These are phyloP conservation scores for Diabrotica undecimpunctata DNA, from an alignment of 1,140 invertebrate genomes.

Conservation along the genomic window DNA sequence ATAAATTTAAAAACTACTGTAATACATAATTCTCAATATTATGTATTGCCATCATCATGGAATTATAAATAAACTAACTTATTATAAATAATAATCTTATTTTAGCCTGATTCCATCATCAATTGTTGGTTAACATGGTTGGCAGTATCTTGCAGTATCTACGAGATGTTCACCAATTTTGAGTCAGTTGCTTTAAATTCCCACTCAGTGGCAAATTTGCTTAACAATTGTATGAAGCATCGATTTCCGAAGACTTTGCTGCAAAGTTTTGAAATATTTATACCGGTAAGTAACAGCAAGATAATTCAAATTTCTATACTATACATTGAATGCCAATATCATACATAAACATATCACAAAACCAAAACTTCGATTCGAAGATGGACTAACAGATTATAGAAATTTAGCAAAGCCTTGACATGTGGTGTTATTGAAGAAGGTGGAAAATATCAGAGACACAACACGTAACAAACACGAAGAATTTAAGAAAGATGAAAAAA, in stretches of 20 bases:
- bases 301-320: too few species aligned
- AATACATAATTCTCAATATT: too few species aligned
- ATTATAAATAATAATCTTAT: constrained; percentile 6
- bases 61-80: too few species aligned
- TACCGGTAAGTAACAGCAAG: constrained; percentile 51
- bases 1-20: too few species aligned
- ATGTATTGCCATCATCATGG: too few species aligned
- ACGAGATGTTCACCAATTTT: constrained; percentile 45
- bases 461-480: too few species aligned
- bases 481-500: too few species aligned
- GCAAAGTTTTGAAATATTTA: constrained; percentile 60
- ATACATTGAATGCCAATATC: background rate
- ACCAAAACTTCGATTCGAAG: constrained; percentile 19
- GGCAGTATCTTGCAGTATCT: constrained; percentile 48
- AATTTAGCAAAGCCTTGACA: too few species aligned
- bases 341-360: background rate
- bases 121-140: constrained; percentile 64
- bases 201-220: constrained; percentile 50
- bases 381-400: too few species aligned
- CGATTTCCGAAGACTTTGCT: constrained; percentile 55
- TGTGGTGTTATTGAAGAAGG: too few species aligned
- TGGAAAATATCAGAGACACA: too few species aligned
- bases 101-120: constrained; percentile 60
- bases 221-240: constrained; percentile 51
- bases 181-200: constrained; percentile 43